Evolutionary conservation across 2,113 vertebrate genomes (phyloP), one percentile per base, ranked within the genome.

Genomic region (Neotoma lepida): DNA sequence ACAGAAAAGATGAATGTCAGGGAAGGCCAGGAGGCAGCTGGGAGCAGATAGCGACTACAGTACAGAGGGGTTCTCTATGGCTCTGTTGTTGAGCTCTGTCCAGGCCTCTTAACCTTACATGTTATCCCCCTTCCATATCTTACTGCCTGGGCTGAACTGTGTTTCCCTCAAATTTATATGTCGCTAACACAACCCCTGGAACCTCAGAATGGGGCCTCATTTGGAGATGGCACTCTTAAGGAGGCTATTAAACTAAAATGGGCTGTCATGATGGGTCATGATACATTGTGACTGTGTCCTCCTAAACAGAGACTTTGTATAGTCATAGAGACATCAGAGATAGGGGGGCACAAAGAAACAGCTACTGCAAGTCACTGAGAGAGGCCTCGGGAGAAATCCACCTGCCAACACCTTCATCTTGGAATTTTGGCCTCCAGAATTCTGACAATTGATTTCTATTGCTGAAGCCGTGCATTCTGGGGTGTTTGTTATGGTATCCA

Each of bases 51-150:
- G 18, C 18, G 7, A 6, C 20, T 1, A 0, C 1, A 51, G 22
- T 15, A 24, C 1, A n/a, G 0, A 76, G 33, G 28, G 15, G 2
- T 4, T n/a, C 22, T 51, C 5, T 0, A 0, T 2, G 1, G 10
- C 51, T 41, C 71, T 56, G 1, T 58, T 18, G 24, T 33, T 58
- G 14, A n/a, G 35, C n/a, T 15, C n/a, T n/a, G 6, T 24, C 7
- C 56, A 84, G 56, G 18, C 24, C 26, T 24, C 18, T 17, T 2
- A 1, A 0, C 24, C 22, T 35, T 0, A 1, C 4, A 0, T 3
- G 54, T 22, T 2, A 4, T 8, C 46, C 33, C 44, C 39, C 58
- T 78, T 35, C 15, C 5, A 13, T 8, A 3, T 9, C 18, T 22
- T 18, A n/a, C 5, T 51, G 15, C 10, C 49, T 4, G 22, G 56